Base-by-base conservation (phyloP, 2,888 invertebrate genomes). In the Pilophorus perplexus region DNA sequence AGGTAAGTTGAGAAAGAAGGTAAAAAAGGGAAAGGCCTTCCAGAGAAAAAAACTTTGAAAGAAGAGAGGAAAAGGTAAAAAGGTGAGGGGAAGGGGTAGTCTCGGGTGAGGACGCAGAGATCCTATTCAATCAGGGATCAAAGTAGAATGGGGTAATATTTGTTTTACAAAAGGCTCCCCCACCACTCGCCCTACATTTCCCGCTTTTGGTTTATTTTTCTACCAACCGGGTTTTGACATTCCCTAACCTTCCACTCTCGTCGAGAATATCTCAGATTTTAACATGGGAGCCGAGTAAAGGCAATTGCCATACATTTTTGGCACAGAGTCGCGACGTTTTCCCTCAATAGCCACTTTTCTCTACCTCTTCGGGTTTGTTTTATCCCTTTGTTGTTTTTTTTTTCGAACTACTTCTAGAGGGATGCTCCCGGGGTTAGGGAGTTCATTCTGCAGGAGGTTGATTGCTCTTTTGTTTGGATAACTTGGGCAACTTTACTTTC, bases 61-160 rank as follows among this genome's bases (percentile, higher is more conserved):
- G 42, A 16, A 42, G 42, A 42, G 42, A 6, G 14, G 42, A 42
- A 42, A 42, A 2, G 16, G 20, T 4, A 42, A 42, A 6, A 38
- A 33, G 33, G 2, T 6, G 54, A 20, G 57, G 16, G 38, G 23
- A 8, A n/a, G 42, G 20, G 59, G 12, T 8, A n/a, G 23, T 42
- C 25, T 42, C n/a, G n/a, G n/a, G n/a, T n/a, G n/a, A n/a, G n/a
- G n/a, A n/a, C n/a, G n/a, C n/a, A n/a, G n/a, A n/a, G n/a, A n/a
- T 18, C 33, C 62, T 46, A 46, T 62, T 62, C 62, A 44, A 62
- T 62, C 62, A 62, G 33, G 37, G 62, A 46, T 62, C 62, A 62
- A 62, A 62, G 62, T 48, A 27, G 62, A 46, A 48, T 62, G 22
- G 62, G 37, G 33, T 28, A 62, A 62, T 62, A 62, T 62, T 62